Conservation (phyloP, 2,113 vertebrate species). For the Notarius lentiginosus region DNA sequence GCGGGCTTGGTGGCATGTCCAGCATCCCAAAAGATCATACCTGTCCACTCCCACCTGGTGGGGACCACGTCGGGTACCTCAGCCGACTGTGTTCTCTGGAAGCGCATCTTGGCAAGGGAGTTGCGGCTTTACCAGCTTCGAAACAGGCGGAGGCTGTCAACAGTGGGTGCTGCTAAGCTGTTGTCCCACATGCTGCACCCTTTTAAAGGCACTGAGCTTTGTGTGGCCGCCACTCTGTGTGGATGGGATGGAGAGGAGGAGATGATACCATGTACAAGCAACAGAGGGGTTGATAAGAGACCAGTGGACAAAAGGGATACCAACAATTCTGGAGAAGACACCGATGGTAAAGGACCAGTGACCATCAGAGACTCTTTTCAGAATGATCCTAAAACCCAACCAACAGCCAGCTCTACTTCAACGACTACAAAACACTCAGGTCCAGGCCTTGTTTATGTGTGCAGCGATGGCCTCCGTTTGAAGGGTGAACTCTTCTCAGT, state of each 20-base stretch:
- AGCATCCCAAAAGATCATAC: slow-evolving; percentile 77
- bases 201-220: slow-evolving; percentile 80
- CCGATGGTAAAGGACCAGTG: not conserved
- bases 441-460: slow-evolving; percentile 80
- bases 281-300: not conserved
- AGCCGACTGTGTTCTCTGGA: slow-evolving; percentile 80
- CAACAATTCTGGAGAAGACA: not conserved
- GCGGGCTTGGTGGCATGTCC: slow-evolving; percentile 76
- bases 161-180: slow-evolving; percentile 77
- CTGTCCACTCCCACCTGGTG: slow-evolving; percentile 82
- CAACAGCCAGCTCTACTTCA: not conserved
- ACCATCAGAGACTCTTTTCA: not conserved
- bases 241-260: slow-evolving; percentile 79
- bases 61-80: slow-evolving; percentile 85
- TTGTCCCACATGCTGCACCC: slow-evolving; percentile 78
- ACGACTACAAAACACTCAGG: slow-evolving; percentile 55
- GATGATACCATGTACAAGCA: not conserved
- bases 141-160: slow-evolving; percentile 72
- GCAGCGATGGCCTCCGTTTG: slow-evolving; percentile 80
- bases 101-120: slow-evolving; percentile 76
- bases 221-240: slow-evolving; percentile 82
- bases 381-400: not conserved
- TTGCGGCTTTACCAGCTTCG: slow-evolving; percentile 78
- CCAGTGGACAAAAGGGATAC: slow-evolving; percentile 7
- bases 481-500: slow-evolving; percentile 79